These are phyloP conservation scores for Ophion costatus DNA, from an alignment of 2,888 invertebrate genomes.

Conservation along the genomic window DNA sequence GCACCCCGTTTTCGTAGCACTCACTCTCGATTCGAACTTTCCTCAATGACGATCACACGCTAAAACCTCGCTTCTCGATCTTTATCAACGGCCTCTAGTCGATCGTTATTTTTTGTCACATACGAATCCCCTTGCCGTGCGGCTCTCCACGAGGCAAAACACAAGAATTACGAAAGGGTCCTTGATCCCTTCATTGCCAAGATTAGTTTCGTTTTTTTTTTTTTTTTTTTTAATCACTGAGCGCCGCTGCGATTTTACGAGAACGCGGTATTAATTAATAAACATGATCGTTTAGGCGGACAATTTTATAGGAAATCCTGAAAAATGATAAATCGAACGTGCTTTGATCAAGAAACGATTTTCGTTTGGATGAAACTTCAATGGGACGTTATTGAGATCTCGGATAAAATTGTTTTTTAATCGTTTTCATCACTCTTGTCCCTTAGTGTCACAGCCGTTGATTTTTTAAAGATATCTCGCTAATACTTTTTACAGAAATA, in stretches of 20 bases:
- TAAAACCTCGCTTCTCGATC: constrained; percentile 1
- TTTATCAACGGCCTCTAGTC: constrained; percentile 10
- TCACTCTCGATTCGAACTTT: constrained; percentile 62
- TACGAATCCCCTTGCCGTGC: constrained; percentile 62
- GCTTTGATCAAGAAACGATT: neutral
- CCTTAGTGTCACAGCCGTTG: too few species aligned
- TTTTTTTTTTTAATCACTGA: neutral
- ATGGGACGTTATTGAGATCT: too few species aligned
- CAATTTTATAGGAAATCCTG: neutral
- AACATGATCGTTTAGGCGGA: neutral
- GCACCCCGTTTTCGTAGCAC: constrained; percentile 72
- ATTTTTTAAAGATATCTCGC: too few species aligned
- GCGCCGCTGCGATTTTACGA: neutral
- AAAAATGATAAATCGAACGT: neutral
- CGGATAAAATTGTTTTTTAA: too few species aligned
- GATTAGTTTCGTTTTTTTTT: neutral
- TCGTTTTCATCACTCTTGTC: too few species aligned
- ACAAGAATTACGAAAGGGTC: constrained; percentile 63
- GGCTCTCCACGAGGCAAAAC: constrained; percentile 55
- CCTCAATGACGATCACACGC: constrained; percentile 22
- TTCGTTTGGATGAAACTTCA: neutral
- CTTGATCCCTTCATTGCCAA: constrained; percentile 72
- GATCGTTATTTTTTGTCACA: constrained; percentile 24
- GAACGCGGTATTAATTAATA: neutral
- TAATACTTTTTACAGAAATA: too few species aligned